These are phyloP conservation scores for Amphipoea oculea DNA, from an alignment of 2,888 invertebrate genomes.

Conservation along the genomic window DNA sequence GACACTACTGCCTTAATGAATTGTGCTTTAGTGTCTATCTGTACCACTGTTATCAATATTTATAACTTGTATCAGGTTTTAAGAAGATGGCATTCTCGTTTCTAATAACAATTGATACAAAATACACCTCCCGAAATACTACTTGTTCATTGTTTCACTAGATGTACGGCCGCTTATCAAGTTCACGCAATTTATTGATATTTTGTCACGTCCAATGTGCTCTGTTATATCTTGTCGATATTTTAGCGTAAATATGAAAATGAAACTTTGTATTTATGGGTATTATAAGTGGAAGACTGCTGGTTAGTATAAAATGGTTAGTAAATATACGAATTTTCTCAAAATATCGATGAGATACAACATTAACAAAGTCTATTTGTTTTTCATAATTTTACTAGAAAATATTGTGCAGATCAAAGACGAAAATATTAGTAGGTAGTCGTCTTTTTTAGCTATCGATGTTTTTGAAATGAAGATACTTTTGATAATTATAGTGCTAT, in stretches of 20 bases:
- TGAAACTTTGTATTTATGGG: slow-evolving; percentile 30
- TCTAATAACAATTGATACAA: not conserved
- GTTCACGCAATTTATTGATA: not conserved
- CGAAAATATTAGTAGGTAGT: not conserved
- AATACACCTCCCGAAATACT: slow-evolving; percentile 2
- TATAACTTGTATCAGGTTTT: slow-evolving; percentile 22
- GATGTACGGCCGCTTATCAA: not conserved
- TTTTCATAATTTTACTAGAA: slow-evolving; percentile 2
- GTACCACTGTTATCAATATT: slow-evolving; percentile 11
- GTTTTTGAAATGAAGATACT: slow-evolving; percentile 24
- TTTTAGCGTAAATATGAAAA: slow-evolving; percentile 19
- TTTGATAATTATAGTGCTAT: slow-evolving; percentile 2
- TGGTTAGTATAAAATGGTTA: slow-evolving; percentile 36
- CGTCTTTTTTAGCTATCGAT: slow-evolving; percentile 20
- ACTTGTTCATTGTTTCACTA: not conserved
- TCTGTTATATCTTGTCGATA: slow-evolving; percentile 44
- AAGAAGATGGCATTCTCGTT: not conserved
- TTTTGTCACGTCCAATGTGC: slow-evolving; percentile 9
- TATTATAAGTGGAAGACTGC: slow-evolving; percentile 53
- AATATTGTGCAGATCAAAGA: slow-evolving; percentile 14
- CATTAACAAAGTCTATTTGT: not conserved
- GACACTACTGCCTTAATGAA: slow-evolving; percentile 38
- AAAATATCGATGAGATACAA: slow-evolving; percentile 53
- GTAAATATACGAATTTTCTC: slow-evolving; percentile 15
- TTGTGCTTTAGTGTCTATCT: slow-evolving; percentile 31